Evolutionary conservation across 2,113 vertebrate genomes (phyloP), one percentile per base, ranked within the genome.

Genomic region (Hippopotamus amphibius): DNA sequence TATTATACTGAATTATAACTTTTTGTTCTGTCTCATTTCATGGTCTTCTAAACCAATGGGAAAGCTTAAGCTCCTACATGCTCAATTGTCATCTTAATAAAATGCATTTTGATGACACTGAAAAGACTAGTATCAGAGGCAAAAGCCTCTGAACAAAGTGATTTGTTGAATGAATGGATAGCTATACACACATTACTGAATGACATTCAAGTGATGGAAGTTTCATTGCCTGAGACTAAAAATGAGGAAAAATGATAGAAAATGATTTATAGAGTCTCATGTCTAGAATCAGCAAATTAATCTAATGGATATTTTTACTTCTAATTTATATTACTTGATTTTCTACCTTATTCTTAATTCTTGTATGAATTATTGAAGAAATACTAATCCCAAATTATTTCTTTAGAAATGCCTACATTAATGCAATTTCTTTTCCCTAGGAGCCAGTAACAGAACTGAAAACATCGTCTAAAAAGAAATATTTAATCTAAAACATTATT

Each of bases 21-120:
- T 80, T 94, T 86, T 87, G 65, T 85, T 90, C 19, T 95, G 57
- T 15, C 89, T 96, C 74, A 94, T 97, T 94, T 95, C 28, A 94
- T 71, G 53, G 69, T 69, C 7, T 96, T 90, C 46, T 80, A 85
- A 93, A 77, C 33, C 59, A 61, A 6, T 53, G 24, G 65, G 28
- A 66, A 88, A 79, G 24, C 21, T 85, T 88, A 26, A 76, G 37
- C 43, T 87, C n/a, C 77, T 37, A 91, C 26, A 79, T 69, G 68
- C 26, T 96, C 43, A 66, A 53, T 12, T 82, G 41, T 71, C 63
- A 61, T 28, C 43, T 68, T 69, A 93, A 89, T 74, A 65, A 96
- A 93, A 93, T 66, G 28, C 46, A 86, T 82, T 41, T 50, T 82
- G 41, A 85, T 90, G 69, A 88, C 30, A 95, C 0, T 66, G 43